phyloP scores from a whole-genome alignment of 2,888 invertebrate genomes.

The Lacanobia oleracea region DNA sequence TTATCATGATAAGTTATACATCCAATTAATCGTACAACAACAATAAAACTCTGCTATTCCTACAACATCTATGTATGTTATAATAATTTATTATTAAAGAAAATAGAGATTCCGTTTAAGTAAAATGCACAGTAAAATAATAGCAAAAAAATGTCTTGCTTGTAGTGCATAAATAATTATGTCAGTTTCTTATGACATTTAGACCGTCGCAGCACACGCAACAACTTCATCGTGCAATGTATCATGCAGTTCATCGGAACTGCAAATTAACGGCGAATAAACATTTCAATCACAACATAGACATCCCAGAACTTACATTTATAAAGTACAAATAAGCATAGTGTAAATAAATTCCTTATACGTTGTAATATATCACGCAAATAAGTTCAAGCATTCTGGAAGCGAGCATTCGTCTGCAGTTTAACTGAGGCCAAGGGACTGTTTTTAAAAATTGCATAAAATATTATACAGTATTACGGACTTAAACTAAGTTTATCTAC shows the following conservation, averaged over 20 bases:
- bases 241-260: neutral
- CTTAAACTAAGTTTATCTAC: constrained; percentile 47
- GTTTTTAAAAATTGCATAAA: constrained; percentile 22
- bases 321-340: constrained; percentile 4
- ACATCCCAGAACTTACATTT: constrained; percentile 6
- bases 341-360: constrained; percentile 34
- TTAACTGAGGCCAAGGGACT: constrained; percentile 15
- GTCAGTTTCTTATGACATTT: neutral
- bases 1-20: constrained; percentile 43
- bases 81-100: constrained; percentile 21
- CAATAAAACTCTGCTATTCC: constrained; percentile 49
- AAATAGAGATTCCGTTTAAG: constrained; percentile 17
- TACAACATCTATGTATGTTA: constrained; percentile 40
- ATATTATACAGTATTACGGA: constrained; percentile 12
- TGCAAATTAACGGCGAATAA: neutral
- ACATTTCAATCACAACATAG: constrained; percentile 10
- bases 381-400: constrained; percentile 9
- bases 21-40: constrained; percentile 44
- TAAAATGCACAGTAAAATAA: constrained; percentile 4
- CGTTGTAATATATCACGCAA: constrained; percentile 25
- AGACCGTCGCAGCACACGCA: constrained; percentile 9
- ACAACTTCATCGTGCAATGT: no score
- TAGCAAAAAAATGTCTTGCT: constrained; percentile 7
- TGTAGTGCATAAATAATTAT: neutral
- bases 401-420: constrained; percentile 21